Conservation (phyloP, 2,797 vertebrate species). For the Sebastes minor region DNA sequence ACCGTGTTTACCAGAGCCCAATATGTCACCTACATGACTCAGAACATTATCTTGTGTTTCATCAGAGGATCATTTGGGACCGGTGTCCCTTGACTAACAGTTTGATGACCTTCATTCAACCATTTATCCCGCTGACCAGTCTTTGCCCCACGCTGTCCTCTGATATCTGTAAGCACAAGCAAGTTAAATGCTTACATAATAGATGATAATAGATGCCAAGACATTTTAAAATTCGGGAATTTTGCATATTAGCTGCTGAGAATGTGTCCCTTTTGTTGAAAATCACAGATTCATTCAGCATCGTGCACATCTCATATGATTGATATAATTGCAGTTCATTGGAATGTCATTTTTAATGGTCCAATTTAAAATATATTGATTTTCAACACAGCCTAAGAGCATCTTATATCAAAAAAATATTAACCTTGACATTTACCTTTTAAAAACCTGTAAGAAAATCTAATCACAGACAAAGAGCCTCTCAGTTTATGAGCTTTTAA, state of each 20-base stretch:
- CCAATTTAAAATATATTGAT: not conserved
- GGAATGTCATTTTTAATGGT: not conserved
- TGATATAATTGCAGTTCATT: not conserved
- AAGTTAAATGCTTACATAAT: not conserved
- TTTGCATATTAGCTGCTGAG: not conserved
- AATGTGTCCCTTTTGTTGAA: not conserved
- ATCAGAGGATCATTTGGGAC: not conserved
- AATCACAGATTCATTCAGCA: not conserved
- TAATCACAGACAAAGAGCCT: not conserved
- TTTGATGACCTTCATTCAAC: not conserved
- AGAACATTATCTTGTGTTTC: not conserved
- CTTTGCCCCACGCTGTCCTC: not conserved
- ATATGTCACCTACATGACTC: not conserved
- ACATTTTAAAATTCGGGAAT: not conserved
- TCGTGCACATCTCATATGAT: not conserved
- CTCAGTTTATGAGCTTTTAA: not conserved
- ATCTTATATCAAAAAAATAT: not conserved
- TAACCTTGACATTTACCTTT: not conserved
- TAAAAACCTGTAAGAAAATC: not conserved
- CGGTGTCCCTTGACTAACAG: not conserved
- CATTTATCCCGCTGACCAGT: not conserved
- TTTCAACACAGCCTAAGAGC: not conserved
- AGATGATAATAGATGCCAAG: not conserved
- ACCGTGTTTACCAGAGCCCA: not conserved
- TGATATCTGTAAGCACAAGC: not conserved